These are phyloP conservation scores for Corythaeola cristata DNA, from an alignment of 2,113 vertebrate genomes.

Conservation along the genomic window DNA sequence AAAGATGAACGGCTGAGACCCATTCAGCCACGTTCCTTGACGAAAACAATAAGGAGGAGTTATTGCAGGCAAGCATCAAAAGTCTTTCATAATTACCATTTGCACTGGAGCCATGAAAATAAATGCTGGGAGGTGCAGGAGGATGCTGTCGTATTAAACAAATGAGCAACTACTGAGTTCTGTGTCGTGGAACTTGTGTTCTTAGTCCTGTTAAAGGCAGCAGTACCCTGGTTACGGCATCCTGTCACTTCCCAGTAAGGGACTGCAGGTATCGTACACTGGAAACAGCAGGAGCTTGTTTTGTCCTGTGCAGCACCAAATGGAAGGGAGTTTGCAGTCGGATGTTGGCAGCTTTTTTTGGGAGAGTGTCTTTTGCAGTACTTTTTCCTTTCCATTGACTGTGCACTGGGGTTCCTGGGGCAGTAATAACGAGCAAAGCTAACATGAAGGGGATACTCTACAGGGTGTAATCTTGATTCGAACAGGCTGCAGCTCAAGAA, in stretches of 20 bases:
- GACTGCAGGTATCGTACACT: accelerated
- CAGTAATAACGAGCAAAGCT: background rate
- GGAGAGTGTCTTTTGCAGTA: background rate
- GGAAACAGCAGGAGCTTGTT: background rate
- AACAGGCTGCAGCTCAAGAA: background rate
- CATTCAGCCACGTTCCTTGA: background rate
- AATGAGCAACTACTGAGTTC: background rate
- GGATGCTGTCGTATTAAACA: accelerated
- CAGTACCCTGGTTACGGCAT: background rate
- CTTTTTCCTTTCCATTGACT: background rate
- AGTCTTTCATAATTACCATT: background rate
- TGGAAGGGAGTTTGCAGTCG: background rate
- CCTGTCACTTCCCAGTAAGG: background rate
- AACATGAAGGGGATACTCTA: background rate
- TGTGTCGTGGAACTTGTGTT: background rate
- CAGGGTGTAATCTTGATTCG: accelerated
- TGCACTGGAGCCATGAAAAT: background rate
- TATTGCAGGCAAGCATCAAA: background rate
- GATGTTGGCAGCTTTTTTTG: background rate
- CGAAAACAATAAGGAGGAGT: background rate
- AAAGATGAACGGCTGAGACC: background rate
- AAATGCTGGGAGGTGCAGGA: background rate
- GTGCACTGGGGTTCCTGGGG: background rate
- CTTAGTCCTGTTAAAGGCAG: background rate
- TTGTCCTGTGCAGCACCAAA: background rate